These are phyloP conservation scores for Lydus trimaculatus DNA, from an alignment of 2,888 invertebrate species.

Conservation along the genomic window DNA sequence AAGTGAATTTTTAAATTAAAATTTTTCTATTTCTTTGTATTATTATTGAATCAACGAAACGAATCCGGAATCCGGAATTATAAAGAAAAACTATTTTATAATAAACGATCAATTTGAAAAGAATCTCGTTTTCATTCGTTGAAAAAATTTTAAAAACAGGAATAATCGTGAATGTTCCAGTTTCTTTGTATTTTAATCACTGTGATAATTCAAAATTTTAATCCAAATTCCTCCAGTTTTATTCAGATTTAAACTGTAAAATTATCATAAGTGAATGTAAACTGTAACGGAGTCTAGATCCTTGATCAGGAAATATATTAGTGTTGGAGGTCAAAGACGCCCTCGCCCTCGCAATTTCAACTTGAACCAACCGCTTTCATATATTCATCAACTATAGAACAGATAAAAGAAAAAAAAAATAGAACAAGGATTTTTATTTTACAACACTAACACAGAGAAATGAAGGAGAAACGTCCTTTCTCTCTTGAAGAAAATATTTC, in stretches of 20 bases:
- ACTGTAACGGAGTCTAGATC: background rate
- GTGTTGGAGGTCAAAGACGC: slow-evolving; percentile 4
- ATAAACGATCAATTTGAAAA: background rate
- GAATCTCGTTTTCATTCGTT: slow-evolving; percentile 1
- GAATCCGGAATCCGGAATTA: slow-evolving; percentile 10
- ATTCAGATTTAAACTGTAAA: background rate
- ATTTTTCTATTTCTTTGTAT: background rate
- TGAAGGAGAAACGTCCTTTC: slow-evolving; percentile 2
- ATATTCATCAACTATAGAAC: background rate
- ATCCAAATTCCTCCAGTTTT: background rate
- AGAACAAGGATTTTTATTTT: background rate
- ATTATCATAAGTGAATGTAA: slow-evolving; percentile 5
- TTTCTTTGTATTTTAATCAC: background rate
- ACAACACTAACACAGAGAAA: background rate
- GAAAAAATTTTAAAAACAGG: background rate
- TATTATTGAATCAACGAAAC: background rate
- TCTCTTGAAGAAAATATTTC: background rate
- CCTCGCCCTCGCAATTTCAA: background rate
- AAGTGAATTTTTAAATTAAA: background rate
- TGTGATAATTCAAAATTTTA: no score
- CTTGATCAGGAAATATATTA: slow-evolving; percentile 1
- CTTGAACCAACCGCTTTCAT: background rate
- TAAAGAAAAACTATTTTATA: no score
- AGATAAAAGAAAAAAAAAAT: background rate
- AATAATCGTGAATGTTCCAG: background rate